Evolutionary conservation across 2,888 invertebrate genomes (phyloP).

Genomic region (Chirona hameri): DNA sequence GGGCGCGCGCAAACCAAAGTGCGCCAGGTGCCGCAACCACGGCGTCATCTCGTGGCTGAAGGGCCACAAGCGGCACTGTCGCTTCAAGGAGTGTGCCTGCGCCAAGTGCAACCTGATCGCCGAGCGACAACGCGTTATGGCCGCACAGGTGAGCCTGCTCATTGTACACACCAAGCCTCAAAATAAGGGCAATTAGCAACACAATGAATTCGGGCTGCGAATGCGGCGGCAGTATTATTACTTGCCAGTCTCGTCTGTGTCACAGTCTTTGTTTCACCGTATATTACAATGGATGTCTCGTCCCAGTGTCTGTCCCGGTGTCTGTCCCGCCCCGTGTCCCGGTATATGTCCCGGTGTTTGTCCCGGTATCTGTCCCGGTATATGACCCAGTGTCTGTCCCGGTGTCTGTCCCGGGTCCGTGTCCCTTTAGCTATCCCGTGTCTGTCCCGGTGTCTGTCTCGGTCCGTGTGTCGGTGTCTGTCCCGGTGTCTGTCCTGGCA

Average conservation of each 20-base stretch:
- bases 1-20: slow-evolving; percentile 75
- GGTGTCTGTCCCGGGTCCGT: too few species aligned
- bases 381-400: background rate
- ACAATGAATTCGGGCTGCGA: background rate
- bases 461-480: too few species aligned
- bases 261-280: too few species aligned
- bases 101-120: slow-evolving; percentile 89
- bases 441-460: too few species aligned
- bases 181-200: too few species aligned
- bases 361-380: background rate
- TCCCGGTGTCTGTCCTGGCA: too few species aligned
- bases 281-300: too few species aligned
- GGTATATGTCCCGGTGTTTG: too few species aligned
- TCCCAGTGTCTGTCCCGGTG: too few species aligned
- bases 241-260: too few species aligned
- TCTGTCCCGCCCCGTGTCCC: background rate
- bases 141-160: slow-evolving; percentile 70
- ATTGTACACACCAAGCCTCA: too few species aligned
- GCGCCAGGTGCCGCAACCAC: slow-evolving; percentile 89
- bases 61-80: slow-evolving; percentile 91
- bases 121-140: slow-evolving; percentile 86
- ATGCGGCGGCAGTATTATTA: background rate
- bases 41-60: slow-evolving; percentile 91
- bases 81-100: slow-evolving; percentile 86
- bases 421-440: too few species aligned